phyloP scores from a whole-genome alignment of 2,797 vertebrate species.

The Neosalanx taihuensis region DNA sequence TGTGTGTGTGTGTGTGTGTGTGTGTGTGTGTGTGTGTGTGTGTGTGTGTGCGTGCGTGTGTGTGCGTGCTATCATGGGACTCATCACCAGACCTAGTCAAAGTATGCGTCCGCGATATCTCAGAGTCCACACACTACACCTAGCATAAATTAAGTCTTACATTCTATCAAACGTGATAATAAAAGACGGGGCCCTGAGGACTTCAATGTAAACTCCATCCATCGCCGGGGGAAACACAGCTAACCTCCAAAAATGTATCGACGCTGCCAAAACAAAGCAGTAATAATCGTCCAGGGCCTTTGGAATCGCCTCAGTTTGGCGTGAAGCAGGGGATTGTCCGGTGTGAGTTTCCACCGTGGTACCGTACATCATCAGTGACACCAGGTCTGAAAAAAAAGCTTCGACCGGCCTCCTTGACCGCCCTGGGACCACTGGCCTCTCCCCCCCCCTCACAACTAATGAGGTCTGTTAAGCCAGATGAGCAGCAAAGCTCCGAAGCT shows the following conservation, averaged over 20 bases:
- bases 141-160: not conserved
- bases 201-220: conserved; percentile 18
- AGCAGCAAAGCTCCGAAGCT: not conserved
- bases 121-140: not conserved
- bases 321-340: conserved; percentile 25
- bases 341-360: conserved; percentile 7
- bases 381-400: not conserved
- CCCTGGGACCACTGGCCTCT: not conserved
- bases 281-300: conserved; percentile 37
- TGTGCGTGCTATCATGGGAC: not conserved
- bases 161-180: conserved; percentile 14
- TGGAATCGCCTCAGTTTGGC: conserved; percentile 27
- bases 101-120: not conserved
- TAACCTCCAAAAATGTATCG: conserved; percentile 44
- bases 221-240: conserved; percentile 24
- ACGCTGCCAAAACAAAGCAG: conserved; percentile 47
- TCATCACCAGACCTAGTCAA: not conserved
- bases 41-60: not conserved
- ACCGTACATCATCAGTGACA: conserved; percentile 19
- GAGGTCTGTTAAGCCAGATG: conserved; percentile 35
- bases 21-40: not conserved
- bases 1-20: not conserved
- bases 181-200: conserved; percentile 24
- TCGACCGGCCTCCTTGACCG: not conserved
- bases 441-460: conserved; percentile 27